Percentiles rank a stretch among this genome's conserved stretches.
Evolutionary conservation across 2,888 invertebrate genomes (phyloP).

Genomic region (Aphidius colemani): DNA sequence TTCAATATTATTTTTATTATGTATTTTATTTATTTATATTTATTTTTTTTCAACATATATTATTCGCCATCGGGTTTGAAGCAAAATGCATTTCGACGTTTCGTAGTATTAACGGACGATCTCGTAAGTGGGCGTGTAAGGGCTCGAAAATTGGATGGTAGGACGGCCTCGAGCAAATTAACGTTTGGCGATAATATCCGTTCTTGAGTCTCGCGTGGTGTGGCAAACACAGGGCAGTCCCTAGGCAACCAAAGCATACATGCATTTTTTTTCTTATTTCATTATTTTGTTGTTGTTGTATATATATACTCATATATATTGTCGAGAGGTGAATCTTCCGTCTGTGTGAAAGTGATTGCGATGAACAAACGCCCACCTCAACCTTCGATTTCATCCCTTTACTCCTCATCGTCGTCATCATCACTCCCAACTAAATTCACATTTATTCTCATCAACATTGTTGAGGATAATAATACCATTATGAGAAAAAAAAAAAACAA

Average conservation of each 20-base stretch:
- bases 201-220: constrained; percentile 42
- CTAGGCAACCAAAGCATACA: constrained; percentile 25
- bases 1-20: neutral
- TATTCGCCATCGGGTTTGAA: constrained; percentile 26
- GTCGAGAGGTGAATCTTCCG: constrained; percentile 10
- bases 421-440: constrained; percentile 4
- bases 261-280: constrained; percentile 2
- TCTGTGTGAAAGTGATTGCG: constrained; percentile 22
- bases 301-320: constrained; percentile 22
- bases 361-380: constrained; percentile 28
- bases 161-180: constrained; percentile 58
- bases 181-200: constrained; percentile 61
- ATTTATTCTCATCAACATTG: constrained; percentile 8
- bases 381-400: constrained; percentile 22
- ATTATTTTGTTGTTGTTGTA: constrained; percentile 26
- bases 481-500: too few relatives aligned
- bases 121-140: constrained; percentile 60
- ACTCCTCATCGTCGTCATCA: constrained; percentile 16
- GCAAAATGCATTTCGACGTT: constrained; percentile 54
- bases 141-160: constrained; percentile 60
- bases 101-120: constrained; percentile 58
- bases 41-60: constrained; percentile 4
- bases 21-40: constrained; percentile 7
- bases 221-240: too few relatives aligned
- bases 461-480: too few relatives aligned